Base-by-base conservation (phyloP, 1,140 invertebrate genomes). In the Drosophila leontia region DNA sequence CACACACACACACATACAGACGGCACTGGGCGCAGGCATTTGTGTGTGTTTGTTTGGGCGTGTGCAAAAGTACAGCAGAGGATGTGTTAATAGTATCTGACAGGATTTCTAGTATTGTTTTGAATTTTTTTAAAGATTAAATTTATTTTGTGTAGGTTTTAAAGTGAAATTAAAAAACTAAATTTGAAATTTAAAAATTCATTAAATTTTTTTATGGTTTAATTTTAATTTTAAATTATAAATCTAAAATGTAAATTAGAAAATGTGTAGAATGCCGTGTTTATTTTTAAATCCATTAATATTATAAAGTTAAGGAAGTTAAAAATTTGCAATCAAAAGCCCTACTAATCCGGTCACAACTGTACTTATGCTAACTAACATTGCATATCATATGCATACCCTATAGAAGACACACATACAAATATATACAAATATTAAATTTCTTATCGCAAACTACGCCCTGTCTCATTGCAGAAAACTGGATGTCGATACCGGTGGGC, bases 401-500 rank as follows among this genome's bases (percentile, higher is more conserved):
- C 37, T 45, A 45, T 29, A 51, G 11, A 42, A 15, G 12, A 56
- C 34, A n/a, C 7, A n/a, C 32, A 4, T 53, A n/a, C 19, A 2
- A n/a, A n/a, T 53, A 37, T 37, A 55, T 37, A 55, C 4, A 5
- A n/a, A 29, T 29, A 29, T 29, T 29, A 29, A 39, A n/a, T 39
- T 39, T 26, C 53, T 72, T 42, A 71, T 72, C 44, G 13, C 11
- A 39, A 60, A 72, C 55, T 42, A 70, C 63, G 62, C 62, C 56
- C 48, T 5, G 19, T 17, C 3, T 7, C 44, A 32, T 78, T 69
- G 34, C 58, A 71, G 85, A 75, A 8, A 64, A 80, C 53, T 90
- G 85, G 85, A 90, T 90, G 85, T 88, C 81, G 35, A 90, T 91
- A 79, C 85, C 94, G 77, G 95, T 94, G 91, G 82, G 82, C 29